Conservation (phyloP, 2,888 invertebrate species). For the Pilophorus perplexus region DNA sequence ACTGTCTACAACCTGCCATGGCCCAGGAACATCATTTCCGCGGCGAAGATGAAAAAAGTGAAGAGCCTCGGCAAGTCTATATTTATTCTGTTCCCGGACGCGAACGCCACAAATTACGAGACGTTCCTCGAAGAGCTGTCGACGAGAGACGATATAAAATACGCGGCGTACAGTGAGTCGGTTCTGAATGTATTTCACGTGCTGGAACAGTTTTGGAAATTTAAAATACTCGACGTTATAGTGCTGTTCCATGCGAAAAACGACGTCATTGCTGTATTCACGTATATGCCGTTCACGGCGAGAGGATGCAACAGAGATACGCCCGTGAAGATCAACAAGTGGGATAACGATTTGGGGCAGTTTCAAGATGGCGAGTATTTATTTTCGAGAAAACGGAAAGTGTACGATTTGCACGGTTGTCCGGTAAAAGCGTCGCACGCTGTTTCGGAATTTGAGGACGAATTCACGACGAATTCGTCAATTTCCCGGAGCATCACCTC, state of each 20-base stretch:
- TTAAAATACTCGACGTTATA: conserved; percentile 49
- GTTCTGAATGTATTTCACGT: conserved; percentile 28
- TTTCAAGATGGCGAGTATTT: conserved; percentile 43
- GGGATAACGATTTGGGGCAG: conserved; percentile 32
- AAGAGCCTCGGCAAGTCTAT: conserved; percentile 9
- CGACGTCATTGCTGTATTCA: conserved; percentile 46
- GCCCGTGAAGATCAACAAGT: conserved; percentile 46
- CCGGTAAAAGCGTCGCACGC: conserved; percentile 32
- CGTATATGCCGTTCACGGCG: conserved; percentile 48
- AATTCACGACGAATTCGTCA: not conserved
- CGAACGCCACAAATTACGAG: conserved; percentile 35
- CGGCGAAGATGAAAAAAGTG: not conserved
- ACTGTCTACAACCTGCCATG: conserved; percentile 22
- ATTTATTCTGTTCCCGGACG: conserved; percentile 39
- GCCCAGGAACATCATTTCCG: conserved; percentile 25
- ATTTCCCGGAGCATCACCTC: no score
- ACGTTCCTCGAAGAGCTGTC: conserved; percentile 23
- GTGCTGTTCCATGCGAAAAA: conserved; percentile 46
- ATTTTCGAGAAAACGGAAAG: conserved; percentile 44
- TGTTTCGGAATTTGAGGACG: not conserved
- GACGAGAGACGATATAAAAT: conserved; percentile 18
- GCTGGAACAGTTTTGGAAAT: conserved; percentile 49
- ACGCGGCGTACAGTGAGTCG: conserved; percentile 36
- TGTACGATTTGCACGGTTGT: conserved; percentile 48
- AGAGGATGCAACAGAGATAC: conserved; percentile 48